Percentiles rank a stretch among this genome's conserved stretches.
Evolutionary conservation across 2,888 invertebrate species (phyloP).

Genomic region (Mesochorus sp.): DNA sequence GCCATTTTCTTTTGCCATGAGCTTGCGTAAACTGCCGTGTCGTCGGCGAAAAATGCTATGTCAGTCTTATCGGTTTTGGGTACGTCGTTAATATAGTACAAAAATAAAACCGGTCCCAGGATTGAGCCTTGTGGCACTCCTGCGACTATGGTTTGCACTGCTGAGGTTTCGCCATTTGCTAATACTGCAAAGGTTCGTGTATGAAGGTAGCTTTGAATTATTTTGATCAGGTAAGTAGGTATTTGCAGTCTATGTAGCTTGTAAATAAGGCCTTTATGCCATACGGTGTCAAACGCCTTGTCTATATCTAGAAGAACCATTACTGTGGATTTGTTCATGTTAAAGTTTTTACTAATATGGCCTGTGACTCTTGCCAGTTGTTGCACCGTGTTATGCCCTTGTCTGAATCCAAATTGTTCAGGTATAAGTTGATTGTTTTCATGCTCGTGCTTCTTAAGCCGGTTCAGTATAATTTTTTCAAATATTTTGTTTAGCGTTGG

Average conservation of each 20-base stretch:
- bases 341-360: slow-evolving; percentile 60
- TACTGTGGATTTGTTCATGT: slow-evolving; percentile 60
- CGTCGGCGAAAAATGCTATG: too few relatives aligned
- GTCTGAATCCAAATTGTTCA: slow-evolving; percentile 68
- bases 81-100: too few relatives aligned
- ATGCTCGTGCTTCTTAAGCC: slow-evolving; percentile 49
- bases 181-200: background rate
- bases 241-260: slow-evolving; percentile 47
- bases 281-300: slow-evolving; percentile 70
- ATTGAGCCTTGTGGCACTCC: background rate
- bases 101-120: too few relatives aligned
- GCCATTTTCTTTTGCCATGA: too few relatives aligned
- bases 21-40: too few relatives aligned
- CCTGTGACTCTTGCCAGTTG: slow-evolving; percentile 65
- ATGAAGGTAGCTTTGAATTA: background rate
- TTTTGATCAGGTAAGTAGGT: background rate
- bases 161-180: background rate
- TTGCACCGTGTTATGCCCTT: slow-evolving; percentile 61
- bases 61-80: too few relatives aligned
- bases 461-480: slow-evolving; percentile 60
- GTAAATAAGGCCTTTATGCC: slow-evolving; percentile 62
- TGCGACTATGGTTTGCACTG: background rate
- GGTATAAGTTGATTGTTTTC: slow-evolving; percentile 50
- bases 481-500: slow-evolving; percentile 64
- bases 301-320: slow-evolving; percentile 66